Conservation (phyloP, 2,888 invertebrate genomes). For the Nomada fucata region DNA sequence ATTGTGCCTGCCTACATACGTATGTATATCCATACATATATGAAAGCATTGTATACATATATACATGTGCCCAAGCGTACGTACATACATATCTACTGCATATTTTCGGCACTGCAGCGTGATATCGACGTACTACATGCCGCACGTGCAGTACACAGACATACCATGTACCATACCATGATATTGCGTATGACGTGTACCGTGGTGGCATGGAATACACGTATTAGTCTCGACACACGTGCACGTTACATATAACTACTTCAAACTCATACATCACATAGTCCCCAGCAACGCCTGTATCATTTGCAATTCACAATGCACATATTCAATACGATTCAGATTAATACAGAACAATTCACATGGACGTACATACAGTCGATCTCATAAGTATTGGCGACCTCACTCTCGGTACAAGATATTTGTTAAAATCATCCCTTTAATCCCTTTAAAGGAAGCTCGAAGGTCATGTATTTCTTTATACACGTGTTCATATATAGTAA, state of each 20-base stretch:
- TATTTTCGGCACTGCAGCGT: slow-evolving; percentile 34
- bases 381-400: too few species aligned
- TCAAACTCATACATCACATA: slow-evolving; percentile 34
- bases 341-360: slow-evolving; percentile 5
- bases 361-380: not conserved
- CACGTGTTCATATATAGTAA: too few species aligned
- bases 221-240: slow-evolving; percentile 1
- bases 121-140: slow-evolving; percentile 45
- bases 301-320: slow-evolving; percentile 19
- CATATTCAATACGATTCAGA: slow-evolving; percentile 4
- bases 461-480: too few species aligned
- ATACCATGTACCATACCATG: slow-evolving; percentile 18
- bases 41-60: not conserved
- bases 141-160: slow-evolving; percentile 23
- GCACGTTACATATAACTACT: slow-evolving; percentile 11
- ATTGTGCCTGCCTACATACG: not conserved
- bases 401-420: too few species aligned
- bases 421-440: too few species aligned
- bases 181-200: slow-evolving; percentile 22
- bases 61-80: not conserved
- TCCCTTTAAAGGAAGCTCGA: too few species aligned
- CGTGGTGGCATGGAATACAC: not conserved
- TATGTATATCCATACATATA: slow-evolving; percentile 1
- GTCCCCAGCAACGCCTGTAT: slow-evolving; percentile 29
- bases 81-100: slow-evolving; percentile 18